Evolutionary conservation across 2,888 invertebrate species (phyloP).

Genomic region (Nephrotoma appendiculata): DNA sequence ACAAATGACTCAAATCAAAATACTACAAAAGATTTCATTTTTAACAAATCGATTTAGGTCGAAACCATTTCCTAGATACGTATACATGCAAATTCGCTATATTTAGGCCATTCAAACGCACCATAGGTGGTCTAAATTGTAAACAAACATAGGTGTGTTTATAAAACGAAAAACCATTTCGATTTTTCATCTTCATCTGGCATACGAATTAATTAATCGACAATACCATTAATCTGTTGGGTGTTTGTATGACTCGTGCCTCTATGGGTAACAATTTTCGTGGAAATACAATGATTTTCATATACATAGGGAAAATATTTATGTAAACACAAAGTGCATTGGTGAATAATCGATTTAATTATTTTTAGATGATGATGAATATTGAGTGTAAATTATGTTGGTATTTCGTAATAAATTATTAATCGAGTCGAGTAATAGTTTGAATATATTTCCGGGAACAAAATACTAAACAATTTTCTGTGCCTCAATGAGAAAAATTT

Average conservation of each 20-base stretch:
- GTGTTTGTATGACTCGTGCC: background rate
- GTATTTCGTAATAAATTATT: background rate
- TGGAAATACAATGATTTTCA: background rate
- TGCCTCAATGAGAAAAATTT: too few relatives aligned
- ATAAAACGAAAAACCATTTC: background rate
- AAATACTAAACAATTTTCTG: background rate
- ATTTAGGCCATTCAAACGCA: background rate
- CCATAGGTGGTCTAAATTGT: background rate
- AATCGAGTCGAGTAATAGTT: background rate
- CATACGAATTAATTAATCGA: background rate
- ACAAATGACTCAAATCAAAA: background rate
- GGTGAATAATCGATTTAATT: background rate
- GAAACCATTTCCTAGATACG: background rate
- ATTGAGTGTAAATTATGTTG: background rate
- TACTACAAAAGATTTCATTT: background rate
- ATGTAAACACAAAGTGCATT: background rate
- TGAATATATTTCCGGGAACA: background rate
- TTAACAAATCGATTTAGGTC: background rate
- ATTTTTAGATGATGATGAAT: background rate
- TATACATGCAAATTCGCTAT: background rate
- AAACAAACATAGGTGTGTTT: background rate
- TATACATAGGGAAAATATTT: background rate
- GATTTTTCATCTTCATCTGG: background rate
- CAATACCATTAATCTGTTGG: background rate
- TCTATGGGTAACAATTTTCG: background rate